These are phyloP conservation scores for Eupristina koningsbergeri DNA, from an alignment of 1,140 invertebrate species.

Conservation along the genomic window DNA sequence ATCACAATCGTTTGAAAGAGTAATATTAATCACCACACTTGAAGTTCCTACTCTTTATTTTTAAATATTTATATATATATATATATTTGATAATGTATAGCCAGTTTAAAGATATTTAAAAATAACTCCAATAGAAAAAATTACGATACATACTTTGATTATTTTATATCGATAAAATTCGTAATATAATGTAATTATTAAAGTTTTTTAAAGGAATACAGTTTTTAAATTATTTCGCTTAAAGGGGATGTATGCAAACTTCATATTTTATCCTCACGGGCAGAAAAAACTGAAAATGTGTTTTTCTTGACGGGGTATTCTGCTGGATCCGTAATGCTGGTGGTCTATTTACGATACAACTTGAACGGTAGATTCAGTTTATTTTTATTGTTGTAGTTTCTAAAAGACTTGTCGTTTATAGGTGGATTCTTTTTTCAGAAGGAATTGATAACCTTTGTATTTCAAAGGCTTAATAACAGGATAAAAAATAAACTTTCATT, in stretches of 20 bases:
- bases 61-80: too few species aligned
- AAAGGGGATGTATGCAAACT: neutral
- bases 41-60: too few species aligned
- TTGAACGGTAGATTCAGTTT: neutral
- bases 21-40: too few species aligned
- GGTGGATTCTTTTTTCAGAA: neutral
- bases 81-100: too few species aligned
- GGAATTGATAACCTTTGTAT: neutral
- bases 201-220: too few species aligned
- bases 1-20: too few species aligned
- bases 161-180: too few species aligned
- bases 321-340: neutral
- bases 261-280: neutral
- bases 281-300: neutral
- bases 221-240: too few species aligned
- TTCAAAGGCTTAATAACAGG: neutral
- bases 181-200: too few species aligned
- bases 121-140: too few species aligned
- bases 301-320: neutral
- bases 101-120: too few species aligned
- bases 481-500: neutral
- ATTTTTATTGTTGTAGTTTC: neutral
- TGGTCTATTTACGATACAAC: neutral
- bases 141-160: too few species aligned
- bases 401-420: neutral